Evolutionary conservation across 2,888 invertebrate genomes (phyloP).

Genomic region (Amiota minor): DNA sequence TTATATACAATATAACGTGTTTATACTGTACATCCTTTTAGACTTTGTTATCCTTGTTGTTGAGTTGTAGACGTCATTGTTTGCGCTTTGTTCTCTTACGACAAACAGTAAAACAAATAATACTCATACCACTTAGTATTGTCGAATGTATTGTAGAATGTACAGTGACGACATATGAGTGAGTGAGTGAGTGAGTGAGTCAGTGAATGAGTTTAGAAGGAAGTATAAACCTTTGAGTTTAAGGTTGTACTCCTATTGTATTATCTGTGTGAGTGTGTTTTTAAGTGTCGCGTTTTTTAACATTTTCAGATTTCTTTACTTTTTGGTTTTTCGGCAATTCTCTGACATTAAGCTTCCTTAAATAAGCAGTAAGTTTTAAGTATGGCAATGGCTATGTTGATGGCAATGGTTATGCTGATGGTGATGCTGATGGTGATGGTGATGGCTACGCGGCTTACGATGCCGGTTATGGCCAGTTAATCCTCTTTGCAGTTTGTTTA

Average conservation of each 20-base stretch:
- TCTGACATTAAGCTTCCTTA: slow-evolving; percentile 17
- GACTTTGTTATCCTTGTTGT: slow-evolving; percentile 27
- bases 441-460: not conserved
- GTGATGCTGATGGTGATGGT: too few species aligned
- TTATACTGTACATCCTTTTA: slow-evolving; percentile 20
- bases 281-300: slow-evolving; percentile 4
- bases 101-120: slow-evolving; percentile 3
- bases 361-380: slow-evolving; percentile 32
- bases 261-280: not conserved
- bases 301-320: slow-evolving; percentile 2
- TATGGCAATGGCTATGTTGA: not conserved
- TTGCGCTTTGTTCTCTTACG: slow-evolving; percentile 18
- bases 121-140: not conserved
- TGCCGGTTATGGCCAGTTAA: slow-evolving; percentile 31
- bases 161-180: not conserved
- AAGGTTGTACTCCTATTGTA: too few species aligned
- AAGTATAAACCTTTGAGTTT: too few species aligned
- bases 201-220: too few species aligned
- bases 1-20: too few species aligned
- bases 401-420: too few species aligned
- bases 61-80: slow-evolving; percentile 13
- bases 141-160: too few species aligned
- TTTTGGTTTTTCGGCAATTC: slow-evolving; percentile 3
- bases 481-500: slow-evolving; percentile 31
- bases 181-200: slow-evolving; percentile 3